phyloP scores from a whole-genome alignment of 2,888 invertebrate species.

The Cephus pulcher region DNA sequence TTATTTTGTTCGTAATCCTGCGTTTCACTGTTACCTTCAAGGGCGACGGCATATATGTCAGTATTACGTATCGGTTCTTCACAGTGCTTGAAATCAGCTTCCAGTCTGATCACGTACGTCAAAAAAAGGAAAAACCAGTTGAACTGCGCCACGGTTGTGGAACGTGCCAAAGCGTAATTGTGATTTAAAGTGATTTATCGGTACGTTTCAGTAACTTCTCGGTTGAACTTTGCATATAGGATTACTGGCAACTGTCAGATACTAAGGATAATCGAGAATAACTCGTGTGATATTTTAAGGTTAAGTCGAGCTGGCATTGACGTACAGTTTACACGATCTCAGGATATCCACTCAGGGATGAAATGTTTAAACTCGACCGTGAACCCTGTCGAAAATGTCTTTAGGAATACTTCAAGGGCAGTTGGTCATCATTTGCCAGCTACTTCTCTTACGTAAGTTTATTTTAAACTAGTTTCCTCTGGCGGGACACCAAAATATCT shows the following conservation, averaged over 20 bases:
- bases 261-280: not conserved
- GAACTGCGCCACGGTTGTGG: not conserved
- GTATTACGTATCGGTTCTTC: not conserved
- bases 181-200: not conserved
- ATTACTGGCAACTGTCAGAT: not conserved
- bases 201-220: not conserved
- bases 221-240: not conserved
- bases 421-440: not conserved
- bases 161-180: not conserved
- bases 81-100: not conserved
- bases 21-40: not conserved
- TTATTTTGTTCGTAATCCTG: not conserved
- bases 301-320: not conserved
- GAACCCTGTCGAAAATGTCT: not conserved
- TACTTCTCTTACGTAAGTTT: not conserved
- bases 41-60: not conserved
- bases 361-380: not conserved
- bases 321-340: not conserved
- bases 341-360: not conserved
- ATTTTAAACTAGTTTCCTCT: not conserved
- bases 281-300: not conserved
- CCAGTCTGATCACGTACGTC: not conserved
- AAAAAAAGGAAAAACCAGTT: not conserved
- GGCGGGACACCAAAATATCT: not conserved
- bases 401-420: not conserved